Evolutionary conservation across 2,888 invertebrate genomes (phyloP).

Genomic region (Leptura quadrifasciata): DNA sequence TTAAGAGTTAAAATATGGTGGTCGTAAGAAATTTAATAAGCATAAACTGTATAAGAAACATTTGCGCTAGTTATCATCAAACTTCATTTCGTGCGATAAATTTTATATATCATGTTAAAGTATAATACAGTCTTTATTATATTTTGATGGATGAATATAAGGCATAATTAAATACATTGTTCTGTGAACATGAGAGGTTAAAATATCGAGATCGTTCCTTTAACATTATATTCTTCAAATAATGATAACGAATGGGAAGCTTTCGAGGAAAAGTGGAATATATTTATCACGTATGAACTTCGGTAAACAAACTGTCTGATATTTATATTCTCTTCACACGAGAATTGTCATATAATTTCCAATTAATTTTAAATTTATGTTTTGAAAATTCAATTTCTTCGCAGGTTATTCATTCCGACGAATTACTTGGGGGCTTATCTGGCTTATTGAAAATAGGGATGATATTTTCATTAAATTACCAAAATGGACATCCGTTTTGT

Average conservation of each 20-base stretch:
- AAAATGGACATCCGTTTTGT: neutral
- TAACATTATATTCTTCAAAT: neutral
- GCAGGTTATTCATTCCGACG: neutral
- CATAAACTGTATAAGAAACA: too few relatives aligned
- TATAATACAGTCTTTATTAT: neutral
- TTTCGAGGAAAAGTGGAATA: neutral
- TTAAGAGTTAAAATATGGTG: too few relatives aligned
- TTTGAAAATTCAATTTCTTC: constrained; percentile 1
- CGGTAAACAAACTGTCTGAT: neutral
- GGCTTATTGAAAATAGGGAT: neutral
- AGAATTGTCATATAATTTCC: neutral
- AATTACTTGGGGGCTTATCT: neutral
- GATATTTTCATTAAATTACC: neutral
- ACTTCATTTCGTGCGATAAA: neutral
- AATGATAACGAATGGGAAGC: neutral
- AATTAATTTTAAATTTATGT: neutral
- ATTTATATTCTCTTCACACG: neutral
- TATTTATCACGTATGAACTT: neutral
- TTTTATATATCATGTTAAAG: neutral
- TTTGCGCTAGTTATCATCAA: neutral
- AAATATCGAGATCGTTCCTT: neutral
- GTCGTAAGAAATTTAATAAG: too few relatives aligned
- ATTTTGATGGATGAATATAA: constrained; percentile 1
- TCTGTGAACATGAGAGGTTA: neutral
- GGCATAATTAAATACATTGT: neutral